Evolutionary conservation across 2,113 vertebrate species (phyloP), one percentile per base, ranked within the genome.

Genomic region (Nesospiza acunhae): DNA sequence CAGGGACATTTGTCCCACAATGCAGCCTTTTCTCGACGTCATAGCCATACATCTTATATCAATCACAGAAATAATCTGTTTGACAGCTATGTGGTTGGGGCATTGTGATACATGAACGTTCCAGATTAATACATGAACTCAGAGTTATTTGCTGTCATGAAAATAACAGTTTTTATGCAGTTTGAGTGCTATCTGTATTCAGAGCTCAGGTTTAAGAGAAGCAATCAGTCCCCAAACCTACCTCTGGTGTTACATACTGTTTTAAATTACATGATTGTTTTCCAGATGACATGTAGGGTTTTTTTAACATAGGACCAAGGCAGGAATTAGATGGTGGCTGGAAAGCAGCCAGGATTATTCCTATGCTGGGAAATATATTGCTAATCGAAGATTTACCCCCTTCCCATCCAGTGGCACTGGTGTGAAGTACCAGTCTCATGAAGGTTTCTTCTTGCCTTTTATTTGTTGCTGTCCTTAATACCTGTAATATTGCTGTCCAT

Each of bases 41-140:
- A 90, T 93, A 95, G 75, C 93, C 95, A 93, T 96, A 90, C 80
- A 86, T 90, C 85, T 84, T 93, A 41, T 33, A 90, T 94, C 95
- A 92, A 69, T 96, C 96, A 92, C 88, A 75, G 93, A 93, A 95
- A 96, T 95, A 97, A 96, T 97, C 88, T 92, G 11, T 96, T 96
- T 96, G 96, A 95, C 94, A 96, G 94, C 73, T 96, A 18, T 84
- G 93, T 18, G 9, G 94, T 90, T 89, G 76, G 46, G 93, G 83
- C 90, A 94, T 93, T 93, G 83, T 96, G 92, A 81, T 86, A 93
- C 73, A 87, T 1, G 50, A 96, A 94, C 87, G 85, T 90, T 94
- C 68, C 88, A 96, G 85, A 90, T 84, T 95, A 93, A 94, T 90
- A 92, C 69, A 90, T 3, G 11, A 93, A 73, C 83, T 94, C 68